Evolutionary conservation across 2,888 invertebrate species (phyloP), one percentile per base, ranked within the genome.

Genomic region (Diplazon laetatorius): DNA sequence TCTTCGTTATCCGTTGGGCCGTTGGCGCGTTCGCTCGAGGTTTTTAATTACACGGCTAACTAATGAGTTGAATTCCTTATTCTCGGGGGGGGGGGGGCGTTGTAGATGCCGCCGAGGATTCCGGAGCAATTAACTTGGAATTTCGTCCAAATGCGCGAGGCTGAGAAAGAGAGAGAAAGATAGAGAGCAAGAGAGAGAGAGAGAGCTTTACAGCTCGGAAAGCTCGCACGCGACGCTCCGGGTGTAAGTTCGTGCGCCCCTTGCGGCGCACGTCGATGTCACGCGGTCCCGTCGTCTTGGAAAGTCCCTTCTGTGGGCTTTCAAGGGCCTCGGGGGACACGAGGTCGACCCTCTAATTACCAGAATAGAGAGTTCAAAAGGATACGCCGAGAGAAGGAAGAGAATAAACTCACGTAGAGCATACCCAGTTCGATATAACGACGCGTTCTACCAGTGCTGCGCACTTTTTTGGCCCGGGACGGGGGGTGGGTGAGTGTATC

Each of bases 21-120:
- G 85, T 70, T 77, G 85, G 85, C n/a, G n/a, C n/a, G n/a, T 86
- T 85, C 55, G 86, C 86, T 84, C 87, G 86, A 85, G 85, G 85
- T 89, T 89, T 89, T 89, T 89, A 89, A 89, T 89, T 89, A 87
- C 88, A 84, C 82, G 85, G 86, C 85, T 86, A 87, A 87, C 86
- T 89, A 88, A 87, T 87, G 86, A 87, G 86, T 84, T 83, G 85
- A 87, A 89, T 88, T 89, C 87, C 85, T 88, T 86, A 83, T 84
- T 84, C 83, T 85, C 82, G 62, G 57, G 69, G 63, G 73, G 68
- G 76, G 71, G 72, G 72, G 76, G 65, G 50, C 76, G 71, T 60
- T 59, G 77, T 76, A 69, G 77, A 80, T 80, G 80, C 73, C 75
- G 78, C 71, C 75, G 80, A 80, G 82, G 82, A 85, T 85, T 83